Conservation (phyloP, 2,113 vertebrate genomes). For the Anarrhichthys ocellatus region DNA sequence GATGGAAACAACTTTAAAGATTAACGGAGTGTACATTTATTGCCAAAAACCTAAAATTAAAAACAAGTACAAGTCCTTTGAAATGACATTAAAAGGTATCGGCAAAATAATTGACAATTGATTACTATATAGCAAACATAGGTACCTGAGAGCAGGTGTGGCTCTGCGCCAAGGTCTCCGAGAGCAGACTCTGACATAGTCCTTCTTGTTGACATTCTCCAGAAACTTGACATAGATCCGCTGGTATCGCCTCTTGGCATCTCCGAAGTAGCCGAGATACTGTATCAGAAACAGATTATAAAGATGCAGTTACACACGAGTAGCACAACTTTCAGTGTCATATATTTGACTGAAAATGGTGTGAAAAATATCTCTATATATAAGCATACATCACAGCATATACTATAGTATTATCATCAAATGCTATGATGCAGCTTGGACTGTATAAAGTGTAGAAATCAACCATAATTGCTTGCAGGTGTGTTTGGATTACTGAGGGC, state of each 20-base stretch:
- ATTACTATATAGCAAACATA: background rate
- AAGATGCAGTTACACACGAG: background rate
- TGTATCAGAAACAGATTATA: constrained; percentile 58
- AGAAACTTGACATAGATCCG: constrained; percentile 94
- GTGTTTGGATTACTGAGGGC: constrained; percentile 1
- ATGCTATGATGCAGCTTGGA: background rate
- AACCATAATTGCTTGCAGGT: constrained; percentile 3
- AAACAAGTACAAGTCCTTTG: background rate
- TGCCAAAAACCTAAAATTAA: too few species aligned
- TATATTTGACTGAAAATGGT: background rate
- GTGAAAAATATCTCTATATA: background rate
- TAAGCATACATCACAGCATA: background rate
- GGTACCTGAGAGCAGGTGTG: constrained; percentile 86
- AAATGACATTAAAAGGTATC: background rate
- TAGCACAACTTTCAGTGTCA: background rate
- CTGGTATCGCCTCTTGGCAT: constrained; percentile 93
- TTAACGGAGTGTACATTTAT: background rate
- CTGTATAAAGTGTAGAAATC: background rate
- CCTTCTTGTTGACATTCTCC: constrained; percentile 95
- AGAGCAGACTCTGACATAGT: constrained; percentile 92
- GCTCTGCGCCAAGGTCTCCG: constrained; percentile 91
- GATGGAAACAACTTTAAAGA: background rate
- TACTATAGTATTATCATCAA: background rate
- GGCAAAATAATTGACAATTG: background rate
- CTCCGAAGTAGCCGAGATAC: constrained; percentile 94